Conservation (phyloP, 2,113 vertebrate species). For the Rhagologus leucostigma region DNA sequence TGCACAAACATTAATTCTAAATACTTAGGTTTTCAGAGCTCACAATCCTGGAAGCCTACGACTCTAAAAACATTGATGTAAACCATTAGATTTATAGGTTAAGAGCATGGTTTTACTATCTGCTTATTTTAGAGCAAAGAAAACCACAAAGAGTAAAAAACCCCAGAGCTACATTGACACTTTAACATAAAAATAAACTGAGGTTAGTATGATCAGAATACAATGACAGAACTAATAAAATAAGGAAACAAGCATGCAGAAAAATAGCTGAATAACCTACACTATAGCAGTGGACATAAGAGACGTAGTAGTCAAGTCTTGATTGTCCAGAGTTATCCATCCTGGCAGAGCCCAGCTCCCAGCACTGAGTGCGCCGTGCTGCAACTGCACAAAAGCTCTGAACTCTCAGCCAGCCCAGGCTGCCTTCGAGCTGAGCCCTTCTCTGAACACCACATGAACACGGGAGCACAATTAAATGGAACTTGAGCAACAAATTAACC, state of each 20-base stretch:
- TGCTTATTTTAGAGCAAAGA: background rate
- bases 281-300: constrained; percentile 74
- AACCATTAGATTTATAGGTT: background rate
- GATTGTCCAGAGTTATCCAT: background rate
- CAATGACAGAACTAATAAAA: background rate
- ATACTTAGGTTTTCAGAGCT: background rate
- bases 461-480: background rate
- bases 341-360: background rate
- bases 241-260: background rate
- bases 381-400: background rate
- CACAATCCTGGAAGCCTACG: background rate
- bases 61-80: background rate
- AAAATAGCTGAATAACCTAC: constrained; percentile 51
- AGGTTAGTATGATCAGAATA: background rate
- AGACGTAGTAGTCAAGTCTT: constrained; percentile 51
- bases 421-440: constrained; percentile 8
- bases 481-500: constrained; percentile 27
- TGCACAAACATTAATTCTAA: background rate
- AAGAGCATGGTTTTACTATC: background rate
- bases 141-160: background rate
- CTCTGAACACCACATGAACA: background rate
- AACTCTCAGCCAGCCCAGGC: background rate
- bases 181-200: background rate
- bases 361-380: background rate
- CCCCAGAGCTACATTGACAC: background rate